These are phyloP conservation scores for Corbicula japonica DNA, from an alignment of 2,888 invertebrate genomes.

Conservation along the genomic window DNA sequence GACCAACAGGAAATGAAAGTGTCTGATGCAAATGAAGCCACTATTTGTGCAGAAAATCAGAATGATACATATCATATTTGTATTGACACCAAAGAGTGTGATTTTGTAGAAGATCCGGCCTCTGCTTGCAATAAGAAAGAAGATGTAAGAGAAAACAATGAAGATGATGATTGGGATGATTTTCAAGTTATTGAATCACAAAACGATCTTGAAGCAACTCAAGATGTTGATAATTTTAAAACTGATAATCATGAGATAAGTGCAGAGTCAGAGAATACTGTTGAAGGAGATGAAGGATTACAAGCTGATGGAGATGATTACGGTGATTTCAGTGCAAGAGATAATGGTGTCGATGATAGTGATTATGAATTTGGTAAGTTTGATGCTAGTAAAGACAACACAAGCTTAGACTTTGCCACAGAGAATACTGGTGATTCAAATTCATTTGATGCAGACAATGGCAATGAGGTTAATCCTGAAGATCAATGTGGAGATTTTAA, in stretches of 20 bases:
- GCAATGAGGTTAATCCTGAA: not conserved
- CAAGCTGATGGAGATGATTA: constrained; percentile 58
- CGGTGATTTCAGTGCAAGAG: constrained; percentile 47
- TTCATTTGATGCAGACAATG: not conserved
- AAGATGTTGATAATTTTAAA: not conserved
- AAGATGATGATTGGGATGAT: too few species aligned
- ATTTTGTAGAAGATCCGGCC: too few species aligned
- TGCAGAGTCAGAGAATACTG: constrained; percentile 44
- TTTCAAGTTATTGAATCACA: too few species aligned
- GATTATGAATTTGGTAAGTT: constrained; percentile 1
- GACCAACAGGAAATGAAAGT: too few species aligned
- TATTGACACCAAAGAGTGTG: too few species aligned
- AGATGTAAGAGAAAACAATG: too few species aligned
- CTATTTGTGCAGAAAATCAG: too few species aligned
- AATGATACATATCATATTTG: too few species aligned
- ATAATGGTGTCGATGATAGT: not conserved
- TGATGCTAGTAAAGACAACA: not conserved
- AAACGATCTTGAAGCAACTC: too few species aligned
- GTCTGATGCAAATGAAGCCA: too few species aligned
- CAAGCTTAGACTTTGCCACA: not conserved
- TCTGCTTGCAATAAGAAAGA: too few species aligned
- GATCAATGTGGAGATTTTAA: constrained; percentile 13
- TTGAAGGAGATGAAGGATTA: constrained; percentile 10
- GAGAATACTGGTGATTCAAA: not conserved
- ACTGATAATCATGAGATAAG: constrained; percentile 6